Evolutionary conservation across 2,113 vertebrate genomes (phyloP), one percentile per base, ranked within the genome.

Genomic region (Triplophysa tibetana): DNA sequence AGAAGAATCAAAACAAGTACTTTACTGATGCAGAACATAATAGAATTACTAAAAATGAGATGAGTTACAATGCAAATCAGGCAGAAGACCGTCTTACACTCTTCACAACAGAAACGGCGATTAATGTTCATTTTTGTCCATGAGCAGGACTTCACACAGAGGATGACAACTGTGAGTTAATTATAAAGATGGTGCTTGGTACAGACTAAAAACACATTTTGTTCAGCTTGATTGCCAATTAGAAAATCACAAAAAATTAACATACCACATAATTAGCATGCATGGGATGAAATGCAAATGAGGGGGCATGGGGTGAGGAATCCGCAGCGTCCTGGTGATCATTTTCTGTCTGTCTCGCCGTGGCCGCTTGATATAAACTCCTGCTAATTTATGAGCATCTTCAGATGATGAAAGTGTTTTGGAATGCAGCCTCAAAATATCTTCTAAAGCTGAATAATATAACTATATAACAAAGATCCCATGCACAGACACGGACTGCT

Each of bases 261-360:
- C 52, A 79, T 52, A 24, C 75, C 56, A 73, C 52, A 33, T 79
- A 84, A 84, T 84, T 84, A 84, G 79, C 70, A 80, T 65, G 83
- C 76, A 70, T 84, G 79, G 75, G 79, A 84, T 75, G 66, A 84
- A 84, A 79, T 65, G 83, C 70, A 77, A 81, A 79, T 69, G 75
- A 75, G 83, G 79, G 83, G 76, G 64, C 83, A 81, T 79, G 70
- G 83, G 80, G 80, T 81, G 83, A 81, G 80, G 72, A 81, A 81
- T 75, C 58, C 76, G 76, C 21, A 50, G 76, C 79, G 63, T 75
- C 74, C 62, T 81, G 76, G 78, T 81, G 75, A 75, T 84, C 64
- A 38, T 73, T 79, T 81, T 79, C 61, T 70, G 77, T 75, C 75
- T 61, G 83, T 48, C 24, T 79, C 45, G 21, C 58, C 41, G 74